Conservation (phyloP, 2,113 vertebrate species). For the Eretmochelys imbricata region DNA sequence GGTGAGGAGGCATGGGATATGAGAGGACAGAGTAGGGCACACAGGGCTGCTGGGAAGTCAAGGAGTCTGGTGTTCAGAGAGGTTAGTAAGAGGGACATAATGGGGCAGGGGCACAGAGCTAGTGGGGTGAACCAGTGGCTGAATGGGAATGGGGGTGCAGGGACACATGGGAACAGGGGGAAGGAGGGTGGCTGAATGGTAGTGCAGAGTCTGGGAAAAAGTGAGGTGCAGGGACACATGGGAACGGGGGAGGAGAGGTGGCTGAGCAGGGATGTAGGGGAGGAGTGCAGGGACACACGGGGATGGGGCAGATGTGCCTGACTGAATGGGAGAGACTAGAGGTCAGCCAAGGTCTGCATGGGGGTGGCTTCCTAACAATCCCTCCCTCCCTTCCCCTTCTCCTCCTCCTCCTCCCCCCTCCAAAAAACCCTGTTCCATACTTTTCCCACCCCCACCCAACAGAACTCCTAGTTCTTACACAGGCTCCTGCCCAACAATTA, state of each 20-base stretch:
- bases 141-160: neutral
- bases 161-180: neutral
- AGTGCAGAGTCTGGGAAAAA: neutral
- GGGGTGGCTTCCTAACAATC: neutral
- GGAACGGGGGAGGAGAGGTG: neutral
- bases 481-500: neutral
- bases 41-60: neutral
- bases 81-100: neutral
- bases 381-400: no score
- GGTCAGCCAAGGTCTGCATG: neutral
- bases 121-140: neutral
- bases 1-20: neutral
- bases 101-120: neutral
- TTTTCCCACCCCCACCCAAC: neutral
- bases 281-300: no score
- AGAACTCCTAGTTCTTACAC: neutral
- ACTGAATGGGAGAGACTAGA: neutral
- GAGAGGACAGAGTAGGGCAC: neutral
- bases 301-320: neutral
- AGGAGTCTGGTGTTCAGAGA: neutral
- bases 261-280: neutral
- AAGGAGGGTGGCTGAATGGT: neutral
- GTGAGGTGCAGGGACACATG: neutral
- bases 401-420: no score
- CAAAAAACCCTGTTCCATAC: neutral